A percentile compares a stretch with the other conserved stretches of the same genome.
Conservation (phyloP, 2,113 vertebrate genomes). For the Colius striatus region DNA sequence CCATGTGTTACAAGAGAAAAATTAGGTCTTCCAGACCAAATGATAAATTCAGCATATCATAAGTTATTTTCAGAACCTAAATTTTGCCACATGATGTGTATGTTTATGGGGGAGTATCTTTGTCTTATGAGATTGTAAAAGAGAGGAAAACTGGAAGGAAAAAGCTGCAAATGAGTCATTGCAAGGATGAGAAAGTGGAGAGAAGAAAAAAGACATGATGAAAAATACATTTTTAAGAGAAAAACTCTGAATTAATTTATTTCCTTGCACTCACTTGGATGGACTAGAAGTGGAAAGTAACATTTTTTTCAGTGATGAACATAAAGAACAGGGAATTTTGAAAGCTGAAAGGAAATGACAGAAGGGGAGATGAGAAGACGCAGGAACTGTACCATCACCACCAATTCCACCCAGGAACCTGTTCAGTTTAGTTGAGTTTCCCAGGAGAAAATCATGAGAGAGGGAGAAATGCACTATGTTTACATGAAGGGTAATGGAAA, state of each 20-base stretch:
- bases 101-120: not conserved
- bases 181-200: not conserved
- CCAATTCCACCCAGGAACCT: not conserved
- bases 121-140: not conserved
- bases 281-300: not conserved
- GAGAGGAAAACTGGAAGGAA: not conserved
- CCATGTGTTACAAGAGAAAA: not conserved
- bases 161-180: not conserved
- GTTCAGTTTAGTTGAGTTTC: not conserved
- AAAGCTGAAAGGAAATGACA: not conserved
- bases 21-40: not conserved
- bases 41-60: not conserved
- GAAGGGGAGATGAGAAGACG: not conserved
- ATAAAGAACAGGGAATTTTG: not conserved
- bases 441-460: not conserved
- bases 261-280: not conserved
- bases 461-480: not conserved
- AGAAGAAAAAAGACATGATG: not conserved
- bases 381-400: not conserved
- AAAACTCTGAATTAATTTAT: not conserved
- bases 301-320: not conserved
- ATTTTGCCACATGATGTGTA: not conserved
- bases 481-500: rapidly evolving
- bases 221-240: not conserved
- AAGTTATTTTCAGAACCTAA: not conserved